These are phyloP conservation scores for Psammodynastes pulverulentus DNA, from an alignment of 2,113 vertebrate genomes.

Conservation along the genomic window DNA sequence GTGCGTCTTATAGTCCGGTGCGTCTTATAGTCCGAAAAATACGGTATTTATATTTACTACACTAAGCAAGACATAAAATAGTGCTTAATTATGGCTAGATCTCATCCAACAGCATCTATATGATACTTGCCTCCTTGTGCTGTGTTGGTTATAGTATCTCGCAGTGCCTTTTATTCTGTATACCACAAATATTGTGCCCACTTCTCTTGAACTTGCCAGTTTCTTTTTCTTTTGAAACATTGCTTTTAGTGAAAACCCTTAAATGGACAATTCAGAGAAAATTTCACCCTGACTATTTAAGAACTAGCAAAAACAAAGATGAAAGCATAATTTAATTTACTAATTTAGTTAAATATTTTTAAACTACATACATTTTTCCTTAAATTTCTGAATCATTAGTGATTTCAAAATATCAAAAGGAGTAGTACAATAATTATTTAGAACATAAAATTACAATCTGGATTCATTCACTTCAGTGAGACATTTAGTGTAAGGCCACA, in stretches of 20 bases:
- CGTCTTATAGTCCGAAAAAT: too few species aligned
- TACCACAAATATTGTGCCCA: background rate
- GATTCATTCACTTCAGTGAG: slow-evolving; percentile 34
- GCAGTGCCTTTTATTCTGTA: background rate
- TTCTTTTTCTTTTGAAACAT: background rate
- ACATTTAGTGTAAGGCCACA: background rate
- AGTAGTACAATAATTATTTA: background rate
- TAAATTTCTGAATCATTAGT: slow-evolving; percentile 24
- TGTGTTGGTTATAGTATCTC: background rate
- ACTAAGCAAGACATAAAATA: background rate
- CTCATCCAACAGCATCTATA: slow-evolving; percentile 16
- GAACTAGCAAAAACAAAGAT: background rate
- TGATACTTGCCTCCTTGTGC: background rate
- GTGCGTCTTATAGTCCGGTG: too few species aligned
- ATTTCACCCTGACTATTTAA: background rate
- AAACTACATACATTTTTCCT: slow-evolving; percentile 16
- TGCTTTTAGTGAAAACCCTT: background rate
- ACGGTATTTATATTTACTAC: too few species aligned
- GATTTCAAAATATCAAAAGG: background rate
- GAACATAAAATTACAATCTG: slow-evolving; percentile 32
- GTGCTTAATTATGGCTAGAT: background rate
- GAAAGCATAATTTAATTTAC: slow-evolving; percentile 1
- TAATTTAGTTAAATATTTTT: slow-evolving; percentile 14
- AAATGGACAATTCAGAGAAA: background rate
- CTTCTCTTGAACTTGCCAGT: slow-evolving; percentile 11